Conservation (phyloP, 92 coral and sea anemone genomes). For the Epizoanthus ramosus region DNA sequence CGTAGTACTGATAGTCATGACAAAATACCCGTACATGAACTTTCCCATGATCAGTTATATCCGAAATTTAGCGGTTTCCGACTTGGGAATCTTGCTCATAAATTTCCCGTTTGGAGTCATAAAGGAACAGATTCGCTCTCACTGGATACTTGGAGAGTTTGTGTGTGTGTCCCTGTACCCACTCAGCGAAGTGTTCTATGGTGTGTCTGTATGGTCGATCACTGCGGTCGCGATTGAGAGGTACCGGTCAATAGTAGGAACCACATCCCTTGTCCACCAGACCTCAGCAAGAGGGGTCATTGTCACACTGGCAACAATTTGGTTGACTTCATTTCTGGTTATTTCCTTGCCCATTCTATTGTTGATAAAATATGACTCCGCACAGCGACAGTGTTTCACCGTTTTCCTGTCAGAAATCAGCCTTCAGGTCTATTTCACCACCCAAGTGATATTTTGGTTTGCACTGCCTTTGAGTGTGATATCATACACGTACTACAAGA, state of each 20-base stretch:
- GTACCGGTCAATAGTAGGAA: conserved; percentile 18
- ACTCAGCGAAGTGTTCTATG: conserved; percentile 25
- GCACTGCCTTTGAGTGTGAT: conserved; percentile 35
- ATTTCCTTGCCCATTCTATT: conserved; percentile 12
- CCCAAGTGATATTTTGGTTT: conserved; percentile 36
- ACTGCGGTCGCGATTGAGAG: conserved; percentile 24
- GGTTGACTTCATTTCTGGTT: conserved; percentile 21
- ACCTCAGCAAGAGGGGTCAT: background rate
- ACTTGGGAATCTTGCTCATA: conserved; percentile 17
- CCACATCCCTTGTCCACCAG: conserved; percentile 6
- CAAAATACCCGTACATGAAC: conserved; percentile 14
- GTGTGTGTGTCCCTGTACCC: conserved; percentile 20
- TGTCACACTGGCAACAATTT: background rate
- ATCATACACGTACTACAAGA: conserved; percentile 33
- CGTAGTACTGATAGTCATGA: conserved; percentile 13
- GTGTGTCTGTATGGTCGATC: conserved; percentile 20
- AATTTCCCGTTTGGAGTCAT: conserved; percentile 22
- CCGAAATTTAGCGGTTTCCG: conserved; percentile 16
- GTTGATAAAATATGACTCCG: background rate
- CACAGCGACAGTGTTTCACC: background rate
- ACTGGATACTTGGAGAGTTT: conserved; percentile 31
- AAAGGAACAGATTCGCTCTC: conserved; percentile 17
- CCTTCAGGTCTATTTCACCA: background rate
- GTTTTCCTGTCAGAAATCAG: background rate
- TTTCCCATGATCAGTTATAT: conserved; percentile 14